These are phyloP conservation scores for Eurois occulta DNA, from an alignment of 2,888 invertebrate genomes.

Conservation along the genomic window DNA sequence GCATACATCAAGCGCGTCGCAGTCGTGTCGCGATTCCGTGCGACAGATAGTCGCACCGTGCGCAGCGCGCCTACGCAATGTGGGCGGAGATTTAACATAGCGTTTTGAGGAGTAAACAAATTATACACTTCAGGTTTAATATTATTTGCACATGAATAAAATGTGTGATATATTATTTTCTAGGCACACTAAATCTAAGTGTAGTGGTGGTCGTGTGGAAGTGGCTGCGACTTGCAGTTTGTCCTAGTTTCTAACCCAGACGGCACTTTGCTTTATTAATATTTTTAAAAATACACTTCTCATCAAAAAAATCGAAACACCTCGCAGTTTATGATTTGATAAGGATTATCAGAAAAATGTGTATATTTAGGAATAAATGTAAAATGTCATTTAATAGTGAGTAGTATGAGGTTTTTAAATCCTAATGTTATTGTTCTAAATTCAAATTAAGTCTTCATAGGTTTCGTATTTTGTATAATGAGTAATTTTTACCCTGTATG, in stretches of 20 bases:
- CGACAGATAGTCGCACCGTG: constrained; percentile 72
- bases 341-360: no score
- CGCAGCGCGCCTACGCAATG: constrained; percentile 70
- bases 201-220: not conserved
- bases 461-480: no score
- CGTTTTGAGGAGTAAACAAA: constrained; percentile 52
- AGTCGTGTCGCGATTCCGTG: constrained; percentile 72
- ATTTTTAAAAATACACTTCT: not conserved
- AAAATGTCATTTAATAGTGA: no score
- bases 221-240: not conserved
- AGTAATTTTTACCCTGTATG: no score
- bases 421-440: no score
- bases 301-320: no score
- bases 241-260: not conserved
- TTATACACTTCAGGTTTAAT: constrained; percentile 46
- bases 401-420: no score
- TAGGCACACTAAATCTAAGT: not conserved
- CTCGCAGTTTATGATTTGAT: no score
- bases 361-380: no score
- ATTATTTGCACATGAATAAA: constrained; percentile 43
- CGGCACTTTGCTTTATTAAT: not conserved
- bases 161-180: constrained; percentile 21
- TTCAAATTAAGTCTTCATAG: no score
- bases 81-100: constrained; percentile 62
- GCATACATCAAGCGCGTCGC: constrained; percentile 70